These are phyloP conservation scores for Atrichornis clamosus DNA, from an alignment of 2,113 vertebrate genomes.

Conservation along the genomic window DNA sequence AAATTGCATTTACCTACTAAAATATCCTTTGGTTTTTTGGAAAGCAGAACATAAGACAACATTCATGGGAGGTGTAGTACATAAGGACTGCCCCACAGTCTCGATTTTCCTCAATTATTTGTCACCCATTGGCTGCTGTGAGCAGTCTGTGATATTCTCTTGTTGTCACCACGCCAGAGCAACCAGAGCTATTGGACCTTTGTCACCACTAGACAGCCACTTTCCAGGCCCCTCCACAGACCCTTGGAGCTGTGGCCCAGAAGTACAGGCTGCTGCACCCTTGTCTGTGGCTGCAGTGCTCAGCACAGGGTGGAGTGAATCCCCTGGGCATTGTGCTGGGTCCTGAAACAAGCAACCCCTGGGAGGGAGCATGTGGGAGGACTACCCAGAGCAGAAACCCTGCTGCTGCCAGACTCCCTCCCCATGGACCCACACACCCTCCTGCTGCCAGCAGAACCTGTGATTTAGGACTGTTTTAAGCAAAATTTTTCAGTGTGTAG, in stretches of 20 bases:
- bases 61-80: neutral
- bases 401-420: neutral
- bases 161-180: neutral
- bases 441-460: neutral
- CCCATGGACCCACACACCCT: accelerated
- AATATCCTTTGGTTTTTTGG: neutral
- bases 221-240: neutral
- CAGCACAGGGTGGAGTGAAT: neutral
- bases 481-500: neutral
- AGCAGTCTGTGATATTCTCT: neutral
- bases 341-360: neutral
- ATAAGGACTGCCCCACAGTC: neutral
- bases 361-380: neutral
- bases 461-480: neutral
- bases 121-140: neutral
- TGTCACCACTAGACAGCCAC: too few relatives aligned
- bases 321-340: accelerated
- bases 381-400: neutral
- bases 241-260: neutral
- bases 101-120: neutral
- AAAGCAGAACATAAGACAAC: neutral
- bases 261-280: neutral
- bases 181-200: neutral
- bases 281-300: neutral
- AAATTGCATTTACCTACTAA: neutral